phyloP scores from a whole-genome alignment of 2,797 vertebrate species.

The Salarias fasciatus region DNA sequence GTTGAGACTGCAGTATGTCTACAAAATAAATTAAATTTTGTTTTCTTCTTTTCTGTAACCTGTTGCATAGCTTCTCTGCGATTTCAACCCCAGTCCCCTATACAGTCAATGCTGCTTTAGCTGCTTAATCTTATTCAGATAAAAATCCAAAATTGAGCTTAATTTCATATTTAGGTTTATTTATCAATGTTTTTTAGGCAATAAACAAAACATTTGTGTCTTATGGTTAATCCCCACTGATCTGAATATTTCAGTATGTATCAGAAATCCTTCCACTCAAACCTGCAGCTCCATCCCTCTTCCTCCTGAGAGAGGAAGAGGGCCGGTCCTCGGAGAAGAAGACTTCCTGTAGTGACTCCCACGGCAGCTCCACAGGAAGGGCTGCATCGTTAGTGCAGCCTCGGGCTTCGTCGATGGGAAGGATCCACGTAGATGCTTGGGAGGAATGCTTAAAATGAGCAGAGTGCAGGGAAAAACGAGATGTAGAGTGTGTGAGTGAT shows the following conservation, averaged over 20 bases:
- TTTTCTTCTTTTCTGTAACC: too few relatives aligned
- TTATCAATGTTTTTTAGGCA: too few relatives aligned
- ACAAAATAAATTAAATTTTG: too few relatives aligned
- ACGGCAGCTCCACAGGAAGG: slow-evolving; percentile 69
- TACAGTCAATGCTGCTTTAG: too few relatives aligned
- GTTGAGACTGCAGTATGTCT: too few relatives aligned
- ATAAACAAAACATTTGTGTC: too few relatives aligned
- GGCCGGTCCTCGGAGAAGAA: slow-evolving; percentile 60
- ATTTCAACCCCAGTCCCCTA: too few relatives aligned
- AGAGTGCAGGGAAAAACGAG: neutral
- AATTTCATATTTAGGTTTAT: too few relatives aligned
- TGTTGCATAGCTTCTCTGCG: too few relatives aligned
- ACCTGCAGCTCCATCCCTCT: slow-evolving; percentile 18
- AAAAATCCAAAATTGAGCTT: too few relatives aligned
- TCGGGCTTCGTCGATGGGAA: slow-evolving; percentile 58
- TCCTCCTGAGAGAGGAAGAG: slow-evolving; percentile 57
- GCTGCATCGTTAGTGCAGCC: slow-evolving; percentile 62
- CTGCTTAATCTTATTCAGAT: too few relatives aligned
- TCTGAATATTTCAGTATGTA: neutral
- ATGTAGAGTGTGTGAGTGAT: slow-evolving; percentile 9
- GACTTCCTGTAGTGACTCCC: slow-evolving; percentile 65
- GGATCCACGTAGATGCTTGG: slow-evolving; percentile 27
- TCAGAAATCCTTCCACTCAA: slow-evolving; percentile 11
- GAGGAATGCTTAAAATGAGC: neutral
- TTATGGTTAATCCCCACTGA: too few relatives aligned